Percentiles rank a stretch among this genome's conserved stretches.
phyloP scores from a whole-genome alignment of 2,888 invertebrate species.

The Phaedon cochleariae region DNA sequence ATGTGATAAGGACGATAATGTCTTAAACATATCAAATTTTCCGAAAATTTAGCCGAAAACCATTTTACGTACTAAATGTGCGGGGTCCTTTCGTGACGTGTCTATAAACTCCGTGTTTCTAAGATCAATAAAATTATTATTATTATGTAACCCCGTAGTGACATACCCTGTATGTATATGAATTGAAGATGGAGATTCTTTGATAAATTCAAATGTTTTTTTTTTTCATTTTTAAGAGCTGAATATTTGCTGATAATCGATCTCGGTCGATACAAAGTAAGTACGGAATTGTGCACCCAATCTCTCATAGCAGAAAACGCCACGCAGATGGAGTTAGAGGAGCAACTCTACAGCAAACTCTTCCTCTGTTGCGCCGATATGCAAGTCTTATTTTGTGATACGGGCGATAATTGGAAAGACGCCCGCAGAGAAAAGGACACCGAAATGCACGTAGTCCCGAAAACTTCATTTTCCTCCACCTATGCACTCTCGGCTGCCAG shows the following conservation, averaged over 20 bases:
- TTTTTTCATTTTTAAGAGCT: too few relatives aligned
- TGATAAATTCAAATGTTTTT: too few relatives aligned
- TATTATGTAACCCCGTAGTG: too few relatives aligned
- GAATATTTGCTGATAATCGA: slow-evolving; percentile 78
- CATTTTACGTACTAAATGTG: too few relatives aligned
- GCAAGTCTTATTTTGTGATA: slow-evolving; percentile 70
- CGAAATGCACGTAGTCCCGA: slow-evolving; percentile 77
- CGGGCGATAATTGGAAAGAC: slow-evolving; percentile 79
- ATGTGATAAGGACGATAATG: too few relatives aligned
- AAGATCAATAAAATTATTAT: too few relatives aligned
- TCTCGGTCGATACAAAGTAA: slow-evolving; percentile 73
- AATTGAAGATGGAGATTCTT: too few relatives aligned
- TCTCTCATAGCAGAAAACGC: slow-evolving; percentile 76
- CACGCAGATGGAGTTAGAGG: slow-evolving; percentile 84
- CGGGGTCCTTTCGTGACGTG: too few relatives aligned
- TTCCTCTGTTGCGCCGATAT: slow-evolving; percentile 74
- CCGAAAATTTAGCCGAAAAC: too few relatives aligned
- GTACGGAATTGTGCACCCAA: slow-evolving; percentile 77
- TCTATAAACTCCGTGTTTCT: too few relatives aligned
- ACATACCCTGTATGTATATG: too few relatives aligned
- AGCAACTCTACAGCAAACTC: slow-evolving; percentile 79
- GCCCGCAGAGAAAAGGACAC: slow-evolving; percentile 76
- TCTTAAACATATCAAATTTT: too few relatives aligned
- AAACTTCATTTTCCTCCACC: slow-evolving; percentile 62
- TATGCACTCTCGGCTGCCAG: slow-evolving; percentile 54